These are phyloP conservation scores for Brenthis daphne DNA, from an alignment of 2,888 invertebrate species.

Conservation along the genomic window DNA sequence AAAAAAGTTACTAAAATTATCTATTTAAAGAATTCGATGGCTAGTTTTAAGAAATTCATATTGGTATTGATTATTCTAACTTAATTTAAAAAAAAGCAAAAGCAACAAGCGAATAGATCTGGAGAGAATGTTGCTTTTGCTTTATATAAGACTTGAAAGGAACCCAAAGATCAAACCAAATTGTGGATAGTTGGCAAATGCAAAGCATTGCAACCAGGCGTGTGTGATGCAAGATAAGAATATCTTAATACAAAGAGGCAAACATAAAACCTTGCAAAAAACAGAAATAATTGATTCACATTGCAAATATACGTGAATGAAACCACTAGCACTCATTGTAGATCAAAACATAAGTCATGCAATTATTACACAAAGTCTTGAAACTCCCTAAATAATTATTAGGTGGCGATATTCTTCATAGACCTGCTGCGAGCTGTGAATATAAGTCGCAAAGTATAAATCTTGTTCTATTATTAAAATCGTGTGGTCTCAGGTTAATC, in stretches of 20 bases:
- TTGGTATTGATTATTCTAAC: neutral
- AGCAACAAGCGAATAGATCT: constrained; percentile 14
- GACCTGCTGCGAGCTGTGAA: constrained; percentile 73
- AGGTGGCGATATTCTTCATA: constrained; percentile 62
- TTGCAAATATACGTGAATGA: constrained; percentile 60
- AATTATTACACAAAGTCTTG: constrained; percentile 24
- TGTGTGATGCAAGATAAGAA: constrained; percentile 61
- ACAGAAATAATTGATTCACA: constrained; percentile 46
- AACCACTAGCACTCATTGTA: constrained; percentile 53
- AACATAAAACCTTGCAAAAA: constrained; percentile 57
- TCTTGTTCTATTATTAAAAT: constrained; percentile 48
- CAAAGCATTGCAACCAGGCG: constrained; percentile 81
- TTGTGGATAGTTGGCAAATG: constrained; percentile 68
- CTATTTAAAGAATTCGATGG: neutral
- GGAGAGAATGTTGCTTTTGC: constrained; percentile 28
- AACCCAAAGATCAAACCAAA: constrained; percentile 52
- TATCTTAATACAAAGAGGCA: constrained; percentile 43
- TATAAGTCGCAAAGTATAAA: constrained; percentile 52
- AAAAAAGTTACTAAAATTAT: no score
- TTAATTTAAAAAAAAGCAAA: constrained; percentile 19
- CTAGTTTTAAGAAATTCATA: neutral
- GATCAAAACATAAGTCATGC: constrained; percentile 43
- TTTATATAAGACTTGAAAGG: constrained; percentile 36
- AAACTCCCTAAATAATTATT: constrained; percentile 41
- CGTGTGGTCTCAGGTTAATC: constrained; percentile 81